phyloP scores from a whole-genome alignment of 2,113 vertebrate species.

The Paracanthobrama guichenoti region DNA sequence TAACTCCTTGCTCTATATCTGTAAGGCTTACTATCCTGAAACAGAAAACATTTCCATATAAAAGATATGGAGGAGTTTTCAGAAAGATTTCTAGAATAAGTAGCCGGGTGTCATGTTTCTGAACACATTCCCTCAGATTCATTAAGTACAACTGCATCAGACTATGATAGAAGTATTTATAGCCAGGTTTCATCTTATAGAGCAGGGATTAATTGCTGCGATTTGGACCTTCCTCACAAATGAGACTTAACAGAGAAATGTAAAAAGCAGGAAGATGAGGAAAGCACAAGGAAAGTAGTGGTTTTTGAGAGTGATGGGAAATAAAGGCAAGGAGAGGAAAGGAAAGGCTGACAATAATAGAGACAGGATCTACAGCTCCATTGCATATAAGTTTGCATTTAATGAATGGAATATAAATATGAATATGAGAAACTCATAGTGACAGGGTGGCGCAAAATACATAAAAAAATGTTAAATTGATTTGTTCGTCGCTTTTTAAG shows the following conservation, averaged over 20 bases:
- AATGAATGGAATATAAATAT: too few relatives aligned
- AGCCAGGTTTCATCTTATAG: constrained; percentile 46
- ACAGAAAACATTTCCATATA: constrained; percentile 7
- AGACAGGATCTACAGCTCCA: not conserved
- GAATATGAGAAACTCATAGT: too few relatives aligned
- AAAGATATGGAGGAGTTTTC: not conserved
- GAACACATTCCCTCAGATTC: constrained; percentile 48
- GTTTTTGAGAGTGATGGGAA: not conserved
- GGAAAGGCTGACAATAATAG: not conserved
- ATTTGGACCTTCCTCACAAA: constrained; percentile 32
- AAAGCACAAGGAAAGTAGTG: not conserved
- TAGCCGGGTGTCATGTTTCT: not conserved
- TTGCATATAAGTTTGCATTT: not conserved
- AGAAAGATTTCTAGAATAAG: not conserved
- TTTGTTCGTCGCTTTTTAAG: too few relatives aligned
- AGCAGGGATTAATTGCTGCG: constrained; percentile 58
- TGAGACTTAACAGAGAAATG: constrained; percentile 1
- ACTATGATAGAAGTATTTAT: constrained; percentile 55
- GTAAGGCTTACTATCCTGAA: not conserved
- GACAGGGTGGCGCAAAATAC: too few relatives aligned
- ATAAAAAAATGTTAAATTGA: too few relatives aligned
- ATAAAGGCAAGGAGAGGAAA: not conserved
- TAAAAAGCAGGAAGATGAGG: not conserved
- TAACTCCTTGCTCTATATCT: not conserved
- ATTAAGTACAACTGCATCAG: constrained; percentile 60